Base-by-base conservation (phyloP, 2,113 vertebrate genomes). In the Barbus barbus region DNA sequence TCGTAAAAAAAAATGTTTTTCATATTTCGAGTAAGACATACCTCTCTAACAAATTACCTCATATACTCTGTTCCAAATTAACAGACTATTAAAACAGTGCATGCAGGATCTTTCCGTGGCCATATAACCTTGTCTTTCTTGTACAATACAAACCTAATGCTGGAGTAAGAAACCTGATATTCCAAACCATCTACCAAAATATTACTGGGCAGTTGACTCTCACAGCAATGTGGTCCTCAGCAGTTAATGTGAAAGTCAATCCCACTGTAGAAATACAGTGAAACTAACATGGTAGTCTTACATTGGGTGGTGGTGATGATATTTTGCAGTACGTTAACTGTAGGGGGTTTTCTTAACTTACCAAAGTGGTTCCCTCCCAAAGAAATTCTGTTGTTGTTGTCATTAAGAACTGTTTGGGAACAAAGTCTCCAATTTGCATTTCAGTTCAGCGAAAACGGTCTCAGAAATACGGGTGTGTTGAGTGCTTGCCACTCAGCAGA, bases 161-260 rank as follows among this genome's bases (percentile, higher is more conserved):
- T 83, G 80, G 65, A 63, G 80, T 75, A n/a, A 46, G 48, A 65
- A 67, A 33, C 56, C 58, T 38, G 38, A 60, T 80, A 56, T n/a
- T 44, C 75, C n/a, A 51, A 71, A 63, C 80, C 81, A 31, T 86
- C 80, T 67, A 76, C 83, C 85, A 75, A 81, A 83, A 78, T 72
- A 60, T 18, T 83, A 87, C 86, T 88, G 84, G 85, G 88, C 86
- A 85, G 83, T 82, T 56, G 53, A 67, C 33, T 76, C 72, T 63
- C 46, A 78, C 61, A n/a, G n/a, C n/a, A 86, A 44, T 61, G 18
- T 61, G 88, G 86, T 89, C 89, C 86, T 90, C 88, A 87, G 89
- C 88, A 85, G 38, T 26, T 61, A 85, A 78, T 84, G 72, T 72
- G 53, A 78, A 38, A 73, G 71, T 53, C 22, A 83, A 51, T 56